Evolutionary conservation across 2,797 vertebrate species (phyloP).

Genomic region (Aeoliscus strigatus): DNA sequence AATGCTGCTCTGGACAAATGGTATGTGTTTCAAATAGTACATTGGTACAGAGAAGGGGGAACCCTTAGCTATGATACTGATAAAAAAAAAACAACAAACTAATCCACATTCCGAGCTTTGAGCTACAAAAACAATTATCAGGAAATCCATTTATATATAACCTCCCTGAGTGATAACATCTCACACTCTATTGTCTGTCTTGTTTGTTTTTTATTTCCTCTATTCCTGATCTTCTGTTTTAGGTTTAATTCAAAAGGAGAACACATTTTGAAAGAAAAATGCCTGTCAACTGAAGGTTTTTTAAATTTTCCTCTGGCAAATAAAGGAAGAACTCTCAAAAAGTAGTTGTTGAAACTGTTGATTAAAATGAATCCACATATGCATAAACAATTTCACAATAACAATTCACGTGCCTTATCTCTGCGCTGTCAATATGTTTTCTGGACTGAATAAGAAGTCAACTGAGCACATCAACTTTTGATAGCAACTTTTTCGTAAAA

Average conservation of each 20-base stretch:
- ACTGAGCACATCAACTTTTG: background rate
- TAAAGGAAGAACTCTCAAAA: too few species aligned
- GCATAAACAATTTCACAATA: too few species aligned
- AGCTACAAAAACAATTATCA: constrained; percentile 76
- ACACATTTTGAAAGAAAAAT: background rate
- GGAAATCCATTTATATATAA: constrained; percentile 75
- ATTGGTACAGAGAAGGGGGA: constrained; percentile 56
- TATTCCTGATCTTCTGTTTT: too few species aligned
- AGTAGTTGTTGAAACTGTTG: too few species aligned
- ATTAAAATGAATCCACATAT: too few species aligned
- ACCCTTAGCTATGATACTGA: constrained; percentile 56
- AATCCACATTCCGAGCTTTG: constrained; percentile 54
- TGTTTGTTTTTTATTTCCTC: constrained; percentile 8
- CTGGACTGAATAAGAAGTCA: constrained; percentile 8
- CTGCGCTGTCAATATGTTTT: constrained; percentile 10
- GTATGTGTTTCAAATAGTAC: constrained; percentile 46
- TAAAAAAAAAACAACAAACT: constrained; percentile 64
- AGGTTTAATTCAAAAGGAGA: constrained; percentile 23
- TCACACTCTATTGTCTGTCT: constrained; percentile 44
- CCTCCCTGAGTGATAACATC: constrained; percentile 67
- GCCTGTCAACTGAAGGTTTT: too few species aligned
- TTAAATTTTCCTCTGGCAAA: too few species aligned
- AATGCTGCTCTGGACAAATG: constrained; percentile 36
- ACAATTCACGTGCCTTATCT: too few species aligned
- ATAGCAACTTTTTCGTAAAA: too few species aligned